Evolutionary conservation across 1,140 invertebrate genomes (phyloP).

Genomic region (Zaprionus inermis): DNA sequence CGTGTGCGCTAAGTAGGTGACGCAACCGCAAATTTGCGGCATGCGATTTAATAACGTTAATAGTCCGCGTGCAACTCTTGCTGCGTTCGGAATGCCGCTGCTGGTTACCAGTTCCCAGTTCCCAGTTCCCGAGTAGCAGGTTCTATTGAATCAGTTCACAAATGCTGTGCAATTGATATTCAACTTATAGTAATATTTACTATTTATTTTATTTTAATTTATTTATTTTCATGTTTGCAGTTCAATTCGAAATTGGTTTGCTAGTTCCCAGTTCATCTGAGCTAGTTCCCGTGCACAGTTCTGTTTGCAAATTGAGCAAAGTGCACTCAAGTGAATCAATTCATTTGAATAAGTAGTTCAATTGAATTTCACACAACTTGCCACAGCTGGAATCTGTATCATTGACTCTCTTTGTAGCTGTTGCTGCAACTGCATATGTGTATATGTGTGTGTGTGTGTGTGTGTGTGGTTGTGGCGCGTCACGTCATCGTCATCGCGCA

Average conservation of each 20-base stretch:
- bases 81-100: background rate
- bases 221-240: background rate
- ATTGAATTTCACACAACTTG: background rate
- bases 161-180: background rate
- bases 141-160: background rate
- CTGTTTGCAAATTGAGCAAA: background rate
- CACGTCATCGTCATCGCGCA: constrained; percentile 68
- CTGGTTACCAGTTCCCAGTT: background rate
- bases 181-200: no score
- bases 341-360: constrained; percentile 1
- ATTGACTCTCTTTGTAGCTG: constrained; percentile 39
- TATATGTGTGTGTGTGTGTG: constrained; percentile 19
- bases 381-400: background rate
- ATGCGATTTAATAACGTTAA: constrained; percentile 77
- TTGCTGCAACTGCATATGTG: no score
- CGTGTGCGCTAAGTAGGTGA: constrained; percentile 75
- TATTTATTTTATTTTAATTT: no score
- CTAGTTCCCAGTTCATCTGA: background rate
- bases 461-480: constrained; percentile 48
- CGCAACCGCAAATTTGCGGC: constrained; percentile 81
- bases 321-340: background rate
- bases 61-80: constrained; percentile 53
- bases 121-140: background rate
- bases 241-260: background rate
- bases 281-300: no score